Conservation (phyloP, 1,140 invertebrate genomes). For the Monochamus saltuarius region DNA sequence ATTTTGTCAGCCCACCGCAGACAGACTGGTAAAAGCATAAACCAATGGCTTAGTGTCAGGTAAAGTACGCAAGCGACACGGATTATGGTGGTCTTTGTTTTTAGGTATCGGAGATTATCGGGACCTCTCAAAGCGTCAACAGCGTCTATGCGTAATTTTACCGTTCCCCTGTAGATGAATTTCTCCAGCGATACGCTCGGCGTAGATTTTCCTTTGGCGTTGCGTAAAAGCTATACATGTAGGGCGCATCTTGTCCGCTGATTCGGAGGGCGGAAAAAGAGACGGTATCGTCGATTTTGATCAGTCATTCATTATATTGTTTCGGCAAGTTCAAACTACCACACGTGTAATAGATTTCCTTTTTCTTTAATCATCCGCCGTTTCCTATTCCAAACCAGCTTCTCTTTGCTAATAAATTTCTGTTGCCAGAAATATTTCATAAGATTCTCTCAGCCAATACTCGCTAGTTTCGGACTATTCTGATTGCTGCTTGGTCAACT, state of each 20-base stretch:
- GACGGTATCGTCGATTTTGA: too few species aligned
- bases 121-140: constrained; percentile 37
- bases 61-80: constrained; percentile 45
- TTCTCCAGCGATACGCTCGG: not conserved
- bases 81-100: constrained; percentile 42
- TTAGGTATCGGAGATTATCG: constrained; percentile 44
- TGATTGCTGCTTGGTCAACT: too few species aligned
- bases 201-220: not conserved
- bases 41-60: constrained; percentile 42
- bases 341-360: too few species aligned
- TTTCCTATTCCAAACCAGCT: too few species aligned
- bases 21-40: constrained; percentile 32
- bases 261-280: not conserved
- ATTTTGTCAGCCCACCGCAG: constrained; percentile 34
- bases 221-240: not conserved
- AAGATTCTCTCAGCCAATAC: too few species aligned
- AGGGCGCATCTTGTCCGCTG: not conserved
- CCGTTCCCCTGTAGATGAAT: not conserved
- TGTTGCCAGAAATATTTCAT: too few species aligned
- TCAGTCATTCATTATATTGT: too few species aligned
- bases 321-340: too few species aligned
- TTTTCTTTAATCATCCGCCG: too few species aligned
- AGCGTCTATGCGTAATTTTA: constrained; percentile 3
- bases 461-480: too few species aligned
- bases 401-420: too few species aligned